phyloP scores from a whole-genome alignment of 2,888 invertebrate species.

The Sclerodermus sp. region DNA sequence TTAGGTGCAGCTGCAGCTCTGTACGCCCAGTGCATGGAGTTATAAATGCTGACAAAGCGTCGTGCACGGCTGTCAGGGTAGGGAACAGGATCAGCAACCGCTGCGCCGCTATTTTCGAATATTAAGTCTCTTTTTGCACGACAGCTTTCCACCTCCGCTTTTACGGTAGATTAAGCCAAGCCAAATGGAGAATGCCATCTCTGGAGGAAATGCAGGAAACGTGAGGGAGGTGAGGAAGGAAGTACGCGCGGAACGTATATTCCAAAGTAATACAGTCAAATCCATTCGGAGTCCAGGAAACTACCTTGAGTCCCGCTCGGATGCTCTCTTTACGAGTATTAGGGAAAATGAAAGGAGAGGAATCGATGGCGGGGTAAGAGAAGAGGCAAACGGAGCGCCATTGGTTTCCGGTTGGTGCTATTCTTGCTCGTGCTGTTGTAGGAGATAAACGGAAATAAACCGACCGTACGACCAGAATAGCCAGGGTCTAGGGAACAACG shows the following conservation, averaged over 20 bases:
- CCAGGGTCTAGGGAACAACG: conserved; percentile 8
- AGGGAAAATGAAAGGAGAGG: too few species aligned
- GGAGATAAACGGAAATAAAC: conserved; percentile 19
- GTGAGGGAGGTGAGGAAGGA: too few species aligned
- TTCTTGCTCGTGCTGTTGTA: conserved; percentile 6
- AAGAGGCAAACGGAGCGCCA: not conserved
- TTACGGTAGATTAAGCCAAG: too few species aligned
- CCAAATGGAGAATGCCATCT: too few species aligned
- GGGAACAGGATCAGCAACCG: not conserved
- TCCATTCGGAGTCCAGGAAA: too few species aligned
- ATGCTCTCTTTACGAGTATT: too few species aligned
- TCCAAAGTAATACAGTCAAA: too few species aligned
- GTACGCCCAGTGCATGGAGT: conserved; percentile 10
- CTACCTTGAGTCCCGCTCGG: too few species aligned
- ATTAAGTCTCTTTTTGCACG: conserved; percentile 14
- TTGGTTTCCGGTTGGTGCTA: conserved; percentile 15
- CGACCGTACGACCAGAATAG: conserved; percentile 14
- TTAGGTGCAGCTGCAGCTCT: conserved; percentile 25
- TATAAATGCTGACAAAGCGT: conserved; percentile 30
- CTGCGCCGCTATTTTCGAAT: conserved; percentile 24
- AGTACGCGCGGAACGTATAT: too few species aligned
- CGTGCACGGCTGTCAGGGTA: conserved; percentile 12
- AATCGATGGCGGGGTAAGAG: too few species aligned
- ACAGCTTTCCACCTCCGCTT: too few species aligned
- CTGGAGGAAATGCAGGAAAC: too few species aligned